These are phyloP conservation scores for Opisthocomus hoazin DNA, from an alignment of 2,113 vertebrate genomes.

Conservation along the genomic window DNA sequence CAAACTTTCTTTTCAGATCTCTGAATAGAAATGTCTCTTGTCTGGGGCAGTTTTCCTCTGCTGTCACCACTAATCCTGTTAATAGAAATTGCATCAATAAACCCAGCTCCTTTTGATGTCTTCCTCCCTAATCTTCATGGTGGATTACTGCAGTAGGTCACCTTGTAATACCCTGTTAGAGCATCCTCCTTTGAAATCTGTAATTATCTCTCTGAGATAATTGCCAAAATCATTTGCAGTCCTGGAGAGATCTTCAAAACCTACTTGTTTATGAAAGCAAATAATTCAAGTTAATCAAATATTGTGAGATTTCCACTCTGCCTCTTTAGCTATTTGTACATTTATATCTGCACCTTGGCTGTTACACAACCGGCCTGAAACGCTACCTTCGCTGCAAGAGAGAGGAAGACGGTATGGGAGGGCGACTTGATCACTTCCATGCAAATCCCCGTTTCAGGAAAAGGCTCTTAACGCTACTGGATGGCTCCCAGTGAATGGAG, in stretches of 20 bases:
- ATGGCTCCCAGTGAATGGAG: not conserved
- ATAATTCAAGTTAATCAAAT: constrained; percentile 51
- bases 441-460: not conserved
- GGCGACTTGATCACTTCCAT: not conserved
- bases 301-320: not conserved
- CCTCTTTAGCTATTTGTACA: not conserved
- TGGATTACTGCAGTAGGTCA: constrained; percentile 45
- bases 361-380: not conserved
- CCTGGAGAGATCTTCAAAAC: constrained; percentile 56
- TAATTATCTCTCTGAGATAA: constrained; percentile 61
- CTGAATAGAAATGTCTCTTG: not conserved
- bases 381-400: not conserved
- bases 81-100: constrained; percentile 41
- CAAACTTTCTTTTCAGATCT: not conserved
- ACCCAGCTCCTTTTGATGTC: constrained; percentile 30
- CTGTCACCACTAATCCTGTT: constrained; percentile 38
- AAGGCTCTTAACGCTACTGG: not conserved
- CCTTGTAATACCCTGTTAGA: constrained; percentile 31
- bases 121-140: constrained; percentile 1
- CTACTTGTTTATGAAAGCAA: constrained; percentile 61
- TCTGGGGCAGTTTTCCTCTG: not conserved
- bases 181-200: constrained; percentile 46
- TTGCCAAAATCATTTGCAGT: constrained; percentile 56
- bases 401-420: not conserved
- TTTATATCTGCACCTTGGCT: not conserved